A percentile compares a stretch with the other conserved stretches of the same genome.
These are phyloP conservation scores for Petrocephalus schoutedeni DNA, from an alignment of 2,797 vertebrate genomes.

Conservation along the genomic window DNA sequence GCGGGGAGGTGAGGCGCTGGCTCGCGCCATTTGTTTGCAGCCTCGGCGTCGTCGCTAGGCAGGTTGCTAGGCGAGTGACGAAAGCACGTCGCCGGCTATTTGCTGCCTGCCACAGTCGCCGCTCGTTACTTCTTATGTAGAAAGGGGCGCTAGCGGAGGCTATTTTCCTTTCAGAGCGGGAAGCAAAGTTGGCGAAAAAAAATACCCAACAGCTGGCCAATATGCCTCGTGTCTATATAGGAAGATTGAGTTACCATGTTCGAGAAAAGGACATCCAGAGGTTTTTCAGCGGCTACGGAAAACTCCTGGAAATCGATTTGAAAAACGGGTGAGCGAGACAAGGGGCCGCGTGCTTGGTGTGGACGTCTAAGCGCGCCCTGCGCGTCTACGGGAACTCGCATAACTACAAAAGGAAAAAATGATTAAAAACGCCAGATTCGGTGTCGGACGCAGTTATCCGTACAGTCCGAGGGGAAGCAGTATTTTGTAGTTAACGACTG, in stretches of 20 bases:
- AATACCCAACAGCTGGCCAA: not conserved
- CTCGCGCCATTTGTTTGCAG: not conserved
- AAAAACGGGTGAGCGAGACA: conserved; percentile 84
- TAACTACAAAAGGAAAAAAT: too few relatives aligned
- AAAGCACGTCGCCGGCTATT: conserved; percentile 2
- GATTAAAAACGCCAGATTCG: not conserved
- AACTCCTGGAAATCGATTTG: conserved; percentile 83
- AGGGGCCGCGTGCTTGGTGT: not conserved
- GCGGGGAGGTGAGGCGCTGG: not conserved
- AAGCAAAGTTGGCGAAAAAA: not conserved
- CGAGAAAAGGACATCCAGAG: conserved; percentile 89
- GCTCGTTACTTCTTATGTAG: not conserved
- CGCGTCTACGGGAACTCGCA: not conserved
- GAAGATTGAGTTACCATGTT: conserved; percentile 84
- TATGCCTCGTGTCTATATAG: conserved; percentile 91
- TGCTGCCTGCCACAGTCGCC: not conserved
- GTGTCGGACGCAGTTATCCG: not conserved
- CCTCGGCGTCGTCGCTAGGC: not conserved
- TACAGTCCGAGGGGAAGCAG: not conserved
- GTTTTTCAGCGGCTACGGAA: conserved; percentile 89
- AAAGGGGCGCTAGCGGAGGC: too few relatives aligned
- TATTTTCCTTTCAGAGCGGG: not conserved
- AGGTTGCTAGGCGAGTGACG: not conserved
- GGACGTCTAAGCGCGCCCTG: not conserved
- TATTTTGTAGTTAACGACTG: not conserved